Base-by-base conservation (phyloP, 2,797 vertebrate species). In the Otolemur crassicaudatus region DNA sequence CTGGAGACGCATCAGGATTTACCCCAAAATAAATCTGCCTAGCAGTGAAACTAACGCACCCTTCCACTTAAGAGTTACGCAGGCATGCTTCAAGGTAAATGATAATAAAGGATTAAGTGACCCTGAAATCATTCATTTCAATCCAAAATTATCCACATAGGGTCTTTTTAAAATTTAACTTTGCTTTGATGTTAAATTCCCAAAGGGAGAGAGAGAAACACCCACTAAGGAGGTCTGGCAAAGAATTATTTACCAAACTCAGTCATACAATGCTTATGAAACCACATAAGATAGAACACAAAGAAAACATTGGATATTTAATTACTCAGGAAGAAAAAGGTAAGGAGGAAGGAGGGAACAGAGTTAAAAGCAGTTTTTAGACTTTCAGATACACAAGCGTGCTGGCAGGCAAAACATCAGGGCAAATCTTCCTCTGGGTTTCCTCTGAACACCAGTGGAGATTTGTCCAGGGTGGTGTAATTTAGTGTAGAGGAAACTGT, bases 161-260 rank as follows among this genome's bases (percentile, higher is more conserved):
- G 17, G 6, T 75, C 63, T 70, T 82, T 75, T 79, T 75, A 31
- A 77, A 67, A 69, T 34, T 93, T 84, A 86, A 67, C 40, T 90
- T 92, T 86, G 13, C 37, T 96, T 67, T 70, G 20, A 82, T 70
- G 22, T 43, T 63, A 72, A 76, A 37, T 11, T 89, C 61, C 16
- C 29, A 65, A 7, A 22, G 31, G 56, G 61, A 95, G 5, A n/a
- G 22, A 94, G 10, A 69, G 2, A 87, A 25, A 53, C 3, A 7
- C 85, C 83, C 81, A 76, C 46, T 83, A 88, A 92, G 34, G 11
- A 61, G 11, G 25, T 25, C 5, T 16, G 56, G 63, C 56, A 58
- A 81, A 80, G 61, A 69, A 86, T 63, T 90, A 91, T 87, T 96
- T 81, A 89, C 82, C 63, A 81, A 95, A 97, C 34, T 73, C 14